Percentiles rank a stretch among this genome's conserved stretches.
phyloP scores from a whole-genome alignment of 2,113 vertebrate genomes.

The Sylvia atricapilla region DNA sequence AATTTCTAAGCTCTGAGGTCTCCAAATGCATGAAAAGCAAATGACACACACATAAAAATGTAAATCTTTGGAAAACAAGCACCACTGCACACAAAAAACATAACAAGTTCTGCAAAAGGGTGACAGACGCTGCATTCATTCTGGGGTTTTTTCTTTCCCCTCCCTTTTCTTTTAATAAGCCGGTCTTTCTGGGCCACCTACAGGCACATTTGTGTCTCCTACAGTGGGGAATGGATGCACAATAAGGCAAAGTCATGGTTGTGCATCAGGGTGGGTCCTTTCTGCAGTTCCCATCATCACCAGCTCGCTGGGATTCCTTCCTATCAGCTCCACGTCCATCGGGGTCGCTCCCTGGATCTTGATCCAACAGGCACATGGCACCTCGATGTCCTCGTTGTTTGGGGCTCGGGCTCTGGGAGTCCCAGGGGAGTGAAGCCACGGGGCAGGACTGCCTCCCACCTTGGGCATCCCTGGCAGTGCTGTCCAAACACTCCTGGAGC shows the following conservation, averaged over 20 bases:
- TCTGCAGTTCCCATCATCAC: not conserved
- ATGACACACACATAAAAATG: constrained; percentile 51
- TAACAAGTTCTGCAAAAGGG: constrained; percentile 1
- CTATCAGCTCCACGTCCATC: rapidly evolving
- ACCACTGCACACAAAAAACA: not conserved
- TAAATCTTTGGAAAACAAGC: constrained; percentile 45
- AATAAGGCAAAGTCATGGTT: not conserved
- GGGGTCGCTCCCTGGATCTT: rapidly evolving
- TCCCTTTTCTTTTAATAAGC: not conserved
- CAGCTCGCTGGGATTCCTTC: not conserved
- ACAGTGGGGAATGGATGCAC: not conserved
- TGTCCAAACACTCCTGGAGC: rapidly evolving
- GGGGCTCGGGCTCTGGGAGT: not conserved
- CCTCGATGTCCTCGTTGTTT: not conserved
- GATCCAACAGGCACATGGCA: rapidly evolving
- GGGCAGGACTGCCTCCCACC: not conserved
- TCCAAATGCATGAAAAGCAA: constrained; percentile 37
- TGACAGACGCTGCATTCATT: constrained; percentile 43
- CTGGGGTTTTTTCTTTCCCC: not conserved
- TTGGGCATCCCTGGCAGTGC: rapidly evolving
- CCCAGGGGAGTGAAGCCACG: rapidly evolving
- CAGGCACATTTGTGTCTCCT: constrained; percentile 10
- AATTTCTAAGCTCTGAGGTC: constrained; percentile 35
- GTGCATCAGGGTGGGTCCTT: not conserved
- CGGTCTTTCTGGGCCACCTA: constrained; percentile 52